A percentile compares a stretch with the other conserved stretches of the same genome.
phyloP scores from a whole-genome alignment of 2,797 vertebrate genomes.

The Gambusia yucatana region DNA sequence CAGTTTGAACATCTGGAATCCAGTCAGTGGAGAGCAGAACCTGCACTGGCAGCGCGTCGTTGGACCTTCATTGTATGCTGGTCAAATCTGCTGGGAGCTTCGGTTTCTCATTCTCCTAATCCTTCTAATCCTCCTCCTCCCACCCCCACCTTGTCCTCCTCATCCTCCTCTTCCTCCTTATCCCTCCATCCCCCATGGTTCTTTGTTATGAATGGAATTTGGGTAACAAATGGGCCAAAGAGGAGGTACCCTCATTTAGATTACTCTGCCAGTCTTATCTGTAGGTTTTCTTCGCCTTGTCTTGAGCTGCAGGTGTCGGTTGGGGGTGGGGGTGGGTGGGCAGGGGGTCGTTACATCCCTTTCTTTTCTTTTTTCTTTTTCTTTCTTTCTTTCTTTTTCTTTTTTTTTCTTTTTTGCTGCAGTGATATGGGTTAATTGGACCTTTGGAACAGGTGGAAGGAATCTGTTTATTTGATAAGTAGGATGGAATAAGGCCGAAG shows the following conservation, averaged over 20 bases:
- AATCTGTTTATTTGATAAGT: background rate
- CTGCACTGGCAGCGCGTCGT: background rate
- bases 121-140: background rate
- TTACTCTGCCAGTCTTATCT: background rate
- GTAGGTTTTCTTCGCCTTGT: background rate
- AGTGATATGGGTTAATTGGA: background rate
- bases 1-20: background rate
- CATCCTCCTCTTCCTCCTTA: background rate
- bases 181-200: background rate
- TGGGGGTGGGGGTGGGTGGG: background rate
- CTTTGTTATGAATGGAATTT: background rate
- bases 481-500: background rate
- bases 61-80: background rate
- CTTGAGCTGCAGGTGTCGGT: background rate
- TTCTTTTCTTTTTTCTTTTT: background rate
- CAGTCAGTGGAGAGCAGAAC: background rate
- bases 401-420: background rate
- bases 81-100: background rate
- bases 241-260: background rate
- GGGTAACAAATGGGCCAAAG: background rate
- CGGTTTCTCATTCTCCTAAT: background rate
- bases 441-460: background rate
- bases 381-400: too few species aligned
- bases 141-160: background rate
- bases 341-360: background rate